These are phyloP conservation scores for Bacillus rossius DNA, from an alignment of 1,140 invertebrate genomes.

Conservation along the genomic window DNA sequence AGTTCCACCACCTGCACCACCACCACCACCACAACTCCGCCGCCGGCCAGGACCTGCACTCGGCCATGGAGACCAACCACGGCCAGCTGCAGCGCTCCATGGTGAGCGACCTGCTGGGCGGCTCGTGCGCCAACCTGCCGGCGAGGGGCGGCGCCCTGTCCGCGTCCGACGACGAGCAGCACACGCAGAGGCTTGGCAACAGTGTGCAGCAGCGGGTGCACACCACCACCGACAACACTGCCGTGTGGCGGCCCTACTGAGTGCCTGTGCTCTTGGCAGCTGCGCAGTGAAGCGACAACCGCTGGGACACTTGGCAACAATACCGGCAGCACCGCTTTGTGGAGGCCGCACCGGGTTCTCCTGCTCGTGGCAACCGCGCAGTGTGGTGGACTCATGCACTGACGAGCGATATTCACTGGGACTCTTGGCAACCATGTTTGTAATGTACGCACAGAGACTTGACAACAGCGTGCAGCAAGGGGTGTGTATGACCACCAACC, in stretches of 20 bases:
- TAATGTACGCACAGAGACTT: too few species aligned
- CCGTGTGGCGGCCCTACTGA: slow-evolving; percentile 8
- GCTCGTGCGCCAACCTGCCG: not conserved
- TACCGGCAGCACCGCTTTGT: too few species aligned
- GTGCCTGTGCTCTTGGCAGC: too few species aligned
- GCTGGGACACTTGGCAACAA: too few species aligned
- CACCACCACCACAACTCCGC: slow-evolving; percentile 8
- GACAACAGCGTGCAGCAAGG: not conserved
- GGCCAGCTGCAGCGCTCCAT: not conserved
- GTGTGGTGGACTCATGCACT: too few species aligned
- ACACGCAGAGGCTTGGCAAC: not conserved
- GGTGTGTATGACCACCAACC: not conserved
- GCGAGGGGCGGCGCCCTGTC: not conserved
- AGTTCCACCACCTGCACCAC: not conserved
- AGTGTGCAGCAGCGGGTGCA: slow-evolving; percentile 6
- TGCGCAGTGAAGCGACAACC: too few species aligned
- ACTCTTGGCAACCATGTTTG: too few species aligned
- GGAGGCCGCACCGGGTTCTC: too few species aligned
- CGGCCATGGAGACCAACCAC: not conserved
- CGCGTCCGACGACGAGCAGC: not conserved
- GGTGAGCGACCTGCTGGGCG: not conserved
- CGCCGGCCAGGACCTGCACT: slow-evolving; percentile 1
- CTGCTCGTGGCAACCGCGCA: too few species aligned
- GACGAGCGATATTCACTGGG: too few species aligned
- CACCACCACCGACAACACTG: slow-evolving; percentile 7